Percentiles rank a stretch among this genome's conserved stretches.
These are phyloP conservation scores for Drymonia ruficornis DNA, from an alignment of 2,888 invertebrate species.

Conservation along the genomic window DNA sequence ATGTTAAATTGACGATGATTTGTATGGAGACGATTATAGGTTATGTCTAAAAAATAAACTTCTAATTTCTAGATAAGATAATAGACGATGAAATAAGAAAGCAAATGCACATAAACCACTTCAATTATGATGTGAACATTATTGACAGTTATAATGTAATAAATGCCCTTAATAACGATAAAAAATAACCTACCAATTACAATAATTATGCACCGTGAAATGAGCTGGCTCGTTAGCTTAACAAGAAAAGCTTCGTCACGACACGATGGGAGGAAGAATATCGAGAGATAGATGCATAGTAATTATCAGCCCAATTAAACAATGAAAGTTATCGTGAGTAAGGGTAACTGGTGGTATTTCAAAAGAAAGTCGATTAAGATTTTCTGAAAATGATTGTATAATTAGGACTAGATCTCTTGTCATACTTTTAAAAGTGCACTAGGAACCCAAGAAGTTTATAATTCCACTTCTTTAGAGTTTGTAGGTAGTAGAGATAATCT, in stretches of 20 bases:
- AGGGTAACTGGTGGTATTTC: not conserved
- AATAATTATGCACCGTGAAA: slow-evolving; percentile 14
- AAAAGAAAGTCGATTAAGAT: not conserved
- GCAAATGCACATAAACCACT: not conserved
- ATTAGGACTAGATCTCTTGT: not conserved
- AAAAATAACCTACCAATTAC: not conserved
- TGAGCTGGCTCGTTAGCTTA: slow-evolving; percentile 27
- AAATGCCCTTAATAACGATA: not conserved
- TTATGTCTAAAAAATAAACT: too few relatives aligned
- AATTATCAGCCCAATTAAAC: slow-evolving; percentile 32
- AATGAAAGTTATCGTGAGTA: not conserved
- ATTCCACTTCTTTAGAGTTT: too few relatives aligned
- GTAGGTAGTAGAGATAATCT: too few relatives aligned
- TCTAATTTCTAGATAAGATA: too few relatives aligned
- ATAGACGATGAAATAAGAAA: too few relatives aligned
- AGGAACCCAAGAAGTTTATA: too few relatives aligned
- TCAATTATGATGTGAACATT: not conserved
- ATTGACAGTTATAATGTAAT: not conserved
- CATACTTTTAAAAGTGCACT: too few relatives aligned
- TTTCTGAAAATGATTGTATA: not conserved
- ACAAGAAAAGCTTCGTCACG: slow-evolving; percentile 12
- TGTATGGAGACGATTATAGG: too few relatives aligned
- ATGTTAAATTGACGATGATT: too few relatives aligned
- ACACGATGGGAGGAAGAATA: slow-evolving; percentile 1
- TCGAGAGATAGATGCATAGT: not conserved